Base-by-base conservation (phyloP, 2,113 vertebrate genomes). In the Solea senegalensis region DNA sequence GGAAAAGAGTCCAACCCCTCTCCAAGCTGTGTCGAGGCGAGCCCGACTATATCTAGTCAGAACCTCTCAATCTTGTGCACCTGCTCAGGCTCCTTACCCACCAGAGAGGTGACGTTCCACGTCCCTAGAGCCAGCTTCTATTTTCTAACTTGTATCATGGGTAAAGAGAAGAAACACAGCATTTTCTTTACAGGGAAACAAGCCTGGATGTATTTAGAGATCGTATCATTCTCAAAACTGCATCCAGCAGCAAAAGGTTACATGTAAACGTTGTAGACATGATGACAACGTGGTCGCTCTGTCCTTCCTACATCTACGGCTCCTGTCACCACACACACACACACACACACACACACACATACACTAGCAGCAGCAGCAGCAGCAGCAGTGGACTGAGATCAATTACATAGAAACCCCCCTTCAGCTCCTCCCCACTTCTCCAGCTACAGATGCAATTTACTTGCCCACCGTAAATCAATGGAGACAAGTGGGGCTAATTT, bases 401-500 rank as follows among this genome's bases (percentile, higher is more conserved):
- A 86, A 85, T 89, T 89, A 82, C 84, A 69, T 63, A 66, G 70
- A 72, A 80, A 52, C 75, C 50, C 48, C 7, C 72, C 62, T 41
- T 7, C 0, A 65, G 28, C 75, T 48, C 71, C 78, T 50, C 65
- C 66, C 43, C 58, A 13, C 68, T 45, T 61, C 60, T 16, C 64
- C 65, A 8, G 63, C 83, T 80, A 78, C 84, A 87, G 83, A 92
- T 87, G 90, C 88, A 93, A 90, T 93, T 93, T 93, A 89, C 88
- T 84, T 56, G 21, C 65, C 63, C 83, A 46, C 76, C 53, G 86
- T 93, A 93, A 93, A 94, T 92, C 91, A 94, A 92, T 87, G 82
- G 74, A 83, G 85, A 90, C 87, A 90, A 91, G 90, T 86, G 89
- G 87, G 87, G 89, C 92, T 93, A 92, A 93, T 93, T 93, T 92